Conservation (phyloP, 1,140 invertebrate species). For the Amphibalanus amphitrite region DNA sequence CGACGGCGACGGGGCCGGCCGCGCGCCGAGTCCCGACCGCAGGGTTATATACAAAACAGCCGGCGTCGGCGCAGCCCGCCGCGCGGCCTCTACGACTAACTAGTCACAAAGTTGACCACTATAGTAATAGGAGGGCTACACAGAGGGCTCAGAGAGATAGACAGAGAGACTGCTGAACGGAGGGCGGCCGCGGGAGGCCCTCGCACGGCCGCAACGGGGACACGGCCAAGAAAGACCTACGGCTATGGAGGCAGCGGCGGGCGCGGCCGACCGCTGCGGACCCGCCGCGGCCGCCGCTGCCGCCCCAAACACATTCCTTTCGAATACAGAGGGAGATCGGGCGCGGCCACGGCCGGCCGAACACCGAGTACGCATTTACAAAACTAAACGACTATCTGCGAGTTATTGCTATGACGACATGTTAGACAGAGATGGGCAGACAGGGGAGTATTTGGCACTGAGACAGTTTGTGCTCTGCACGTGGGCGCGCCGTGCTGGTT, state of each 20-base stretch:
- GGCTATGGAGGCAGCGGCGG: not conserved
- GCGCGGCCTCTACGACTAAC: not conserved
- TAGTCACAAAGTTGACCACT: not conserved
- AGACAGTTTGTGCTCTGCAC: not conserved
- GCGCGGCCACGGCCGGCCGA: too few species aligned
- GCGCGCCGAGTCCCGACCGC: too few species aligned
- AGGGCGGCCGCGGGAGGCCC: not conserved
- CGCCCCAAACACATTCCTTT: not conserved
- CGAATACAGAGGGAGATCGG: not conserved
- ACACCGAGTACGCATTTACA: not conserved
- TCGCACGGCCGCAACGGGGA: not conserved
- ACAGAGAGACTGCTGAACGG: not conserved
- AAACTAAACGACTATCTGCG: not conserved
- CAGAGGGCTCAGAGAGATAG: not conserved
- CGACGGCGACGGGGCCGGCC: not conserved
- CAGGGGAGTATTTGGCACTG: not conserved
- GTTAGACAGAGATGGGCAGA: not conserved
- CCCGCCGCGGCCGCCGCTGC: too few species aligned
- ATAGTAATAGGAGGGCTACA: not conserved
- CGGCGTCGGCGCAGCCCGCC: too few species aligned
- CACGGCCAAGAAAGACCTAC: not conserved
- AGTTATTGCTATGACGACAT: constrained; percentile 1
- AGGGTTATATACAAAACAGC: not conserved
- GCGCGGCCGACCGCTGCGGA: not conserved
- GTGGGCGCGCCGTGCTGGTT: not conserved